Base-by-base conservation (phyloP, 2,888 invertebrate species). In the Thecophora atra region DNA sequence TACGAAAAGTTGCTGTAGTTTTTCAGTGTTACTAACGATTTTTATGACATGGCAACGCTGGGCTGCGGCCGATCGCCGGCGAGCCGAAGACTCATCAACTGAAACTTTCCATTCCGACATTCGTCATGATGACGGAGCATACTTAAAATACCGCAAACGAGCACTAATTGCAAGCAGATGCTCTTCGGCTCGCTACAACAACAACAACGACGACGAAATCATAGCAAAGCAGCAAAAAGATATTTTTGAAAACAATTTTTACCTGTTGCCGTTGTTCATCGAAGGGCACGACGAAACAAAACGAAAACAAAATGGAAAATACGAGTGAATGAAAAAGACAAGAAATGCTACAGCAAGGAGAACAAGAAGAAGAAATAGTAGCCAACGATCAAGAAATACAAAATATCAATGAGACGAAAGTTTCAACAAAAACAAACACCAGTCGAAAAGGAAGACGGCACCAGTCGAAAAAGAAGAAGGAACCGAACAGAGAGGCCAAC, bases 151-250 rank as follows among this genome's bases (percentile, higher is more conserved):
- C 52, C 51, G 52, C 70, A 63, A 70, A 60, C 73, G 72, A 78
- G 79, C 81, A 81, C 81, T 81, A 82, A 82, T 82, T 82, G 82
- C 81, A 80, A 77, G 81, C 70, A 70, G 70, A 70, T 70, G 63
- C 70, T 63, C 17, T 24, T 64, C 13, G 15, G 19, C 37, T 42
- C 15, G 37, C 63, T 17, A 24, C 44, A 64, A 64, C 24, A 44
- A 64, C 24, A 44, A n/a, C 26, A 58, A 58, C 67, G 56, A 17
- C 21, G 30, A 66, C 52, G 47, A 28, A 24, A 28, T 30, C 28
- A 60, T 13, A 28, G 30, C 60, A 60, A 60, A n/a, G 19, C 60
- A 30, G 26, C 24, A 15, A 60, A 7, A 60, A 60, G 17, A 56
- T 37, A 37, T 52, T 67, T 67, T 67, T 30, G 56, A 67, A 67